Base-by-base conservation (phyloP, 1,140 invertebrate genomes). In the Phenacoccus solenopsis region DNA sequence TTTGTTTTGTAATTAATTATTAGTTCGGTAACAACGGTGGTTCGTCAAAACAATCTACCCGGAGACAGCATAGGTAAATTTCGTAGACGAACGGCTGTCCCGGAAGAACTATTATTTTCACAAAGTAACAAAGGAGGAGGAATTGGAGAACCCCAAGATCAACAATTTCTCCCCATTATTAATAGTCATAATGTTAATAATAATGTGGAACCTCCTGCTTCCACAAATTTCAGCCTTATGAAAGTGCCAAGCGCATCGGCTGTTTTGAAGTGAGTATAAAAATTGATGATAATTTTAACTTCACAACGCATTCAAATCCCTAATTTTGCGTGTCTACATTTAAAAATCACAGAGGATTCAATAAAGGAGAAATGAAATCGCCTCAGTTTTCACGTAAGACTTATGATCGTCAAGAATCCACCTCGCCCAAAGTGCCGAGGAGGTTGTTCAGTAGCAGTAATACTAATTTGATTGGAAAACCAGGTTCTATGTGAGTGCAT, bases 401-500 rank as follows among this genome's bases (percentile, higher is more conserved):
- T 28, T 74, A 74, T 64, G 74, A 75, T 20, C 73, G 74, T n/a
- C 75, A 76, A 68, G 76, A 76, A 22, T 75, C 77, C 20, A 76
- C 76, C 28, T 79, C 78, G 13, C 73, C 73, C 61, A 72, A 73
- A 9, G 38, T 72, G 0, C 67, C 69, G 28, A 73, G 74, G 30
- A 16, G 74, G 5, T 73, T 74, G 69, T 72, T 75, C 12, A 38
- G 73, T n/a, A 22, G 69, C 27, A 68, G 64, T 35, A 71, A 73
- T 30, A 70, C 73, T 67, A 72, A 72, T 57, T 57, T 72, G 35
- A 28, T 71, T 57, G 69, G 70, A 68, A 73, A 73, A 72, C 70
- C 70, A 68, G 72, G 72, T 70, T 78, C 78, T n/a, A 78, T 78
- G 78, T 78, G 74, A 78, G 78, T 76, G 38, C 38, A 49, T n/a